Evolutionary conservation across 2,797 vertebrate species (phyloP), one percentile per base, ranked within the genome.

Genomic region (Muscicapa striata): DNA sequence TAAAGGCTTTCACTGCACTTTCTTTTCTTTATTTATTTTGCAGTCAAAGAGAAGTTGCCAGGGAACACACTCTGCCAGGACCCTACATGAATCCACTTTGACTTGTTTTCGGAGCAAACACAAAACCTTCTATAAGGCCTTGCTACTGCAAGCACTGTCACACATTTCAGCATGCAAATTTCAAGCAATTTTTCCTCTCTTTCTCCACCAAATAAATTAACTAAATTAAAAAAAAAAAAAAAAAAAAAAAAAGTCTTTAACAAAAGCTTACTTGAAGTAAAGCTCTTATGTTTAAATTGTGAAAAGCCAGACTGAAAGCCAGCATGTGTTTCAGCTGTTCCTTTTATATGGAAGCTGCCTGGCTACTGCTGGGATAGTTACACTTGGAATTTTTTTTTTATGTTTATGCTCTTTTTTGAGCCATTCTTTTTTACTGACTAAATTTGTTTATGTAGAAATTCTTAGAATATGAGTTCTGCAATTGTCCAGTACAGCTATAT

Each of bases 11-110:
- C 43, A 54, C 17, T 81, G n/a, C 9, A 45, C 51, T 94, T 76
- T 91, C 45, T 59, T 83, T 87, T 63, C 34, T 72, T 66, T 86
- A 68, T 89, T 90, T 93, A 43, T 92, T 83, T 85, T 81, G 64
- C 45, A 72, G 82, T 87, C 55, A 89, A 94, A 81, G 58, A 74
- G 75, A 95, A 82, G 91, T 95, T 96, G 93, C 93, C 89, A 91
- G 85, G 91, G 43, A 95, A 62, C 83, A 51, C 45, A 11, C 15
- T 81, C 40, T 90, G 91, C 91, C 93, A 95, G 87, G 51, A 64
- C 40, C 15, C 43, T 54, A 64, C 61, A 48, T 13, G 68, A 95
- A 92, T 87, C 68, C 20, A 32, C 30, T 92, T 52, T 38, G 61
- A 77, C 61, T 95, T 38, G 14, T 86, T 94, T 78, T 26, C 15